These are phyloP conservation scores for Empidonax alnorum DNA, from an alignment of 2,113 vertebrate species.

Conservation along the genomic window DNA sequence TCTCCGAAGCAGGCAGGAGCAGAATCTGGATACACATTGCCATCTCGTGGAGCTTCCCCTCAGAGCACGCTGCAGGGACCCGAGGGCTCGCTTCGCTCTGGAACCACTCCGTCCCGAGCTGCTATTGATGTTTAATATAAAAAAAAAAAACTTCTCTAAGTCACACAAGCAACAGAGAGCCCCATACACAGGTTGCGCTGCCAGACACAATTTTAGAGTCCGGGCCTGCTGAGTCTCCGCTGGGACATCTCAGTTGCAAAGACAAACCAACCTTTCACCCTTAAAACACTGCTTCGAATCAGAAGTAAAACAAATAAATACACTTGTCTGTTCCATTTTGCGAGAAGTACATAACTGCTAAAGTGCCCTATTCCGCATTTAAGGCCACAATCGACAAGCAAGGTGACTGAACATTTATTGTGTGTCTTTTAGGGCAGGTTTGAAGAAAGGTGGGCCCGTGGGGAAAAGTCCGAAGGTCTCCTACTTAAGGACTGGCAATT, in stretches of 20 bases:
- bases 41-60: constrained; percentile 39
- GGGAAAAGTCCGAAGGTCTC: neutral
- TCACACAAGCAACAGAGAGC: neutral
- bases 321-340: neutral
- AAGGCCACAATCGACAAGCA: neutral
- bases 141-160: neutral
- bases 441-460: neutral
- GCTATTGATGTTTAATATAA: too few relatives aligned
- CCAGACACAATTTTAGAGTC: neutral
- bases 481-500: neutral
- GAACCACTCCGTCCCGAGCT: fast-evolving
- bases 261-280: neutral
- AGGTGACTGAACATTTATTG: neutral
- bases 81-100: neutral
- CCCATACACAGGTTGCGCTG: fast-evolving
- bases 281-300: neutral
- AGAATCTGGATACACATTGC: constrained; percentile 46
- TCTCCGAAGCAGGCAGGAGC: neutral
- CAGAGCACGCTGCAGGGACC: neutral
- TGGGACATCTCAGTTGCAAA: neutral
- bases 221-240: neutral
- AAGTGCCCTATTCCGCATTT: neutral
- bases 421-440: neutral
- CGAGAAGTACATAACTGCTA: neutral
- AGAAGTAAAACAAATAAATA: neutral